Conservation (phyloP, 2,797 vertebrate species). For the Sebastolobus altivelis region DNA sequence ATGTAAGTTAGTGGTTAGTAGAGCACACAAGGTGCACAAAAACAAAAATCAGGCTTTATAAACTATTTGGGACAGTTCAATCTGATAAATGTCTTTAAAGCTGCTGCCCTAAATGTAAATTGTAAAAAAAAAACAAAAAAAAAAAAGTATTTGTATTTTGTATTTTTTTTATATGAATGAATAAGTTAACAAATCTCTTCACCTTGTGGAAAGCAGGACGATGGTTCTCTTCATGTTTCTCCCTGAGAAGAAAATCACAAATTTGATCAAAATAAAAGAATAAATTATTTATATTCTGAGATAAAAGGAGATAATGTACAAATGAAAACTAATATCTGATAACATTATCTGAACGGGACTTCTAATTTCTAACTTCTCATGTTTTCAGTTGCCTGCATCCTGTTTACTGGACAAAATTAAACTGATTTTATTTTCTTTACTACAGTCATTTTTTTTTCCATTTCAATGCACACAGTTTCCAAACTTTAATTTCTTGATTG, state of each 20-base stretch:
- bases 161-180: neutral
- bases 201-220: constrained; percentile 96
- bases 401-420: neutral
- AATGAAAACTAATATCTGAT: neutral
- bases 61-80: no score
- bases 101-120: neutral
- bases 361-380: neutral
- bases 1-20: neutral
- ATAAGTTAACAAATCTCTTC: neutral
- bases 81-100: neutral
- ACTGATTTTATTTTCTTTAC: no score
- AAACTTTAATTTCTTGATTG: neutral
- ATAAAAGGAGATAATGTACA: neutral
- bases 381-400: no score
- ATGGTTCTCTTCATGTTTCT: constrained; percentile 98
- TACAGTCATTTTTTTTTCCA: neutral
- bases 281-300: neutral
- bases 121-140: no score
- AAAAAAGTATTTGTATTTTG: no score
- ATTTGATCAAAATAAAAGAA: neutral
- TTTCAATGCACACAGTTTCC: neutral
- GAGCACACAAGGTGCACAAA: neutral
- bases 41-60: neutral
- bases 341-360: neutral
- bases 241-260: constrained; percentile 77